phyloP scores from a whole-genome alignment of 2,888 invertebrate species.

The Parascotia fuliginaria region DNA sequence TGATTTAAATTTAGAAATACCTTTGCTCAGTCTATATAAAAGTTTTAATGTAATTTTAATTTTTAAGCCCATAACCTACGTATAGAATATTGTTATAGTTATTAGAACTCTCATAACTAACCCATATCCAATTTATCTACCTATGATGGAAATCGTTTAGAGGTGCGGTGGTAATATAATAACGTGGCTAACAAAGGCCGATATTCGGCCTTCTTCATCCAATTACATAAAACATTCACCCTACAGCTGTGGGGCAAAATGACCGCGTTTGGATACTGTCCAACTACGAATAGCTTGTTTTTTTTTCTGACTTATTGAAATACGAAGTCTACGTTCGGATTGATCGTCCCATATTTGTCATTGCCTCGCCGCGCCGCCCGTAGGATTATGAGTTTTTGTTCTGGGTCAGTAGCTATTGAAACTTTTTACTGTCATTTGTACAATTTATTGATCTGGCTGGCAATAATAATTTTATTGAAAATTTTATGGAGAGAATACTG shows the following conservation, averaged over 20 bases:
- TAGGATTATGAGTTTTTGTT: constrained; percentile 39
- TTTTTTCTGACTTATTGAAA: constrained; percentile 53
- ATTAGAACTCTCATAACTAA: too few species aligned
- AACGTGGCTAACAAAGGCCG: constrained; percentile 26
- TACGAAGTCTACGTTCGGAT: constrained; percentile 28
- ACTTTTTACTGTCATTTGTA: not conserved
- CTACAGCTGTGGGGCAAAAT: constrained; percentile 32
- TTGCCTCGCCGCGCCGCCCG: constrained; percentile 31
- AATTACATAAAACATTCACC: constrained; percentile 39
- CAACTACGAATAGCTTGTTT: constrained; percentile 60
- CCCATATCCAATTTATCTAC: constrained; percentile 20
- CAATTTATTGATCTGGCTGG: not conserved
- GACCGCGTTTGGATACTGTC: constrained; percentile 59
- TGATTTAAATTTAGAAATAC: too few species aligned
- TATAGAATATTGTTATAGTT: too few species aligned
- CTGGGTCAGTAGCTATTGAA: not conserved
- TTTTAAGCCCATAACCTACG: too few species aligned
- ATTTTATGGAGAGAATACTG: too few species aligned
- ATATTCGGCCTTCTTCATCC: constrained; percentile 25
- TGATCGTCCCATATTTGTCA: constrained; percentile 55
- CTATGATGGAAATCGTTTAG: constrained; percentile 18
- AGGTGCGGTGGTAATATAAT: constrained; percentile 29
- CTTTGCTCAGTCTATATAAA: too few species aligned
- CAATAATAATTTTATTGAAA: not conserved
- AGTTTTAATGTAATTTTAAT: too few species aligned